Evolutionary conservation across 2,113 vertebrate genomes (phyloP), one percentile per base, ranked within the genome.

Genomic region (Blennius ocellaris): DNA sequence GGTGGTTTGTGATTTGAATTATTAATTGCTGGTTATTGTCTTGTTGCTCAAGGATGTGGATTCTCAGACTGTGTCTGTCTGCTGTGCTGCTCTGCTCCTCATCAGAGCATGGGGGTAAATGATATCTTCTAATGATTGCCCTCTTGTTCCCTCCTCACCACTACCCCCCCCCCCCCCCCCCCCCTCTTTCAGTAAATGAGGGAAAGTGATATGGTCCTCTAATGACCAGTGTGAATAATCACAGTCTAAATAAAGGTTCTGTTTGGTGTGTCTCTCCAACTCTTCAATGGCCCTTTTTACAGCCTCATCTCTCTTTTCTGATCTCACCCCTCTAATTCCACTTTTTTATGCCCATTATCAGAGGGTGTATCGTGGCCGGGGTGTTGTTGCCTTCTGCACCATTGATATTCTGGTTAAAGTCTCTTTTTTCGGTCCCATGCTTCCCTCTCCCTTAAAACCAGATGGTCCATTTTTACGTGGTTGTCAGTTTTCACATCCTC

Each of bases 141-240:
- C 87, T 88, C 85, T 85, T 55, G 44, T 71, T 76, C 83, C 65
- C 87, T 69, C 68, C 68, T 30, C 66, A 30, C 21, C n/a, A n/a
- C n/a, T n/a, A n/a, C n/a, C 0, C 45, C 54, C 41, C 57, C 59
- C 53, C 12, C 51, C 38, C 66, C 38, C 57, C 65, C 85, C 44
- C 67, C 86, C 83, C 87, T 91, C 90, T 94, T 93, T 94, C 93
- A 94, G 93, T 94, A 94, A 94, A 94, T 94, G 94, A 94, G 92
- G 88, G 86, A 94, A 94, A 94, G 90, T 88, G 94, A 94, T 94
- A 93, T 62, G 89, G 80, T 90, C 87, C 92, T 91, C 90, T 94
- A 94, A 94, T 94, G 93, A 94, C 93, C 92, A 73, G 73, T 61
- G 86, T 93, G 93, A 94, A 94, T 94, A 93, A 94, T 94, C 85